Evolutionary conservation across 2,797 vertebrate genomes (phyloP).

Genomic region (Apodemus agrarius): DNA sequence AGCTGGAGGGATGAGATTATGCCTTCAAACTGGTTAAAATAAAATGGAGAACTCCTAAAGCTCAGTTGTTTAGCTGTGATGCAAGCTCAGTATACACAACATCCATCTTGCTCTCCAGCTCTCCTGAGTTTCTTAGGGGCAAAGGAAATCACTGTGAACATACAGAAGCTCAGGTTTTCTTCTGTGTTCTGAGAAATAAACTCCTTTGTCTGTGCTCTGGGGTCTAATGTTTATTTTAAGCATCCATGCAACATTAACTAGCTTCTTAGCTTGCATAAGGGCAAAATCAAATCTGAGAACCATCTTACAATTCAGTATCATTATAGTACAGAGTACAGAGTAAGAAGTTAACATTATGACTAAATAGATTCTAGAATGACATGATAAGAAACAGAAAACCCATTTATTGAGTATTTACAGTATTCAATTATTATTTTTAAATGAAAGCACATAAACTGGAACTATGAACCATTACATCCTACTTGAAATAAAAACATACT

Average conservation of each 20-base stretch:
- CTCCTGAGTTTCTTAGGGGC: background rate
- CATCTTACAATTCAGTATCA: slow-evolving; percentile 29
- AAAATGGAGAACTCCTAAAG: background rate
- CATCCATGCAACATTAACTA: background rate
- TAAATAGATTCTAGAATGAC: background rate
- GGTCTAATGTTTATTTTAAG: slow-evolving; percentile 27
- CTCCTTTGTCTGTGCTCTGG: background rate
- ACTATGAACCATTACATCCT: slow-evolving; percentile 42
- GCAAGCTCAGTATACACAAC: background rate
- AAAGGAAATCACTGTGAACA: slow-evolving; percentile 13
- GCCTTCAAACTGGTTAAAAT: background rate
- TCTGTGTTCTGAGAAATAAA: background rate
- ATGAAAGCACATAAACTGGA: slow-evolving; percentile 43
- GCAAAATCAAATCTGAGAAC: slow-evolving; percentile 38
- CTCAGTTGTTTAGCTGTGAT: background rate
- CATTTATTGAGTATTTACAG: background rate
- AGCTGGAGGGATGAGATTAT: background rate
- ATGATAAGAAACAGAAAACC: slow-evolving; percentile 18
- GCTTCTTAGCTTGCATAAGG: slow-evolving; percentile 31
- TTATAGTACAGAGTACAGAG: background rate
- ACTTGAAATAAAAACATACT: slow-evolving; percentile 55
- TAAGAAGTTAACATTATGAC: slow-evolving; percentile 30
- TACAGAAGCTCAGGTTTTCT: background rate
- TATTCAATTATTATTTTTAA: slow-evolving; percentile 41
- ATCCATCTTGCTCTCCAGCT: background rate